Evolutionary conservation across 2,888 invertebrate species (phyloP).

Genomic region (Tetragonula carbonaria): DNA sequence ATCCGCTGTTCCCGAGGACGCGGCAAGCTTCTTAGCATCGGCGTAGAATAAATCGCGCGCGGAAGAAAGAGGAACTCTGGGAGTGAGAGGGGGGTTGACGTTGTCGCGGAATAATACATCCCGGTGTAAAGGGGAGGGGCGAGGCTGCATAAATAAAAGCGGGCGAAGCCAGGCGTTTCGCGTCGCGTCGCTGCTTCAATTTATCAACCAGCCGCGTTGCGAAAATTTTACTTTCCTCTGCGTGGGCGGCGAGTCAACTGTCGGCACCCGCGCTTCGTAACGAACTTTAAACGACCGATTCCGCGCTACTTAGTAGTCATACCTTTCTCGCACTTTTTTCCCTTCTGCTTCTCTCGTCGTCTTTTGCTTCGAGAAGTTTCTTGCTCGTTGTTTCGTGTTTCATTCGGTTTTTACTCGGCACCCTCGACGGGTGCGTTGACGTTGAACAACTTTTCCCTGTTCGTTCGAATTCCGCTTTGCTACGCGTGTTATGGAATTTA

Average conservation of each 20-base stretch:
- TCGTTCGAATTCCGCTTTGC: too few relatives aligned
- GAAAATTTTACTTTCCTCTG: conserved; percentile 45
- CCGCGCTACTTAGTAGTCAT: conserved; percentile 38
- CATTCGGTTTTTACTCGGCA: too few relatives aligned
- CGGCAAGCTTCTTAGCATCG: conserved; percentile 64
- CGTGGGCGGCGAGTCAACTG: conserved; percentile 36
- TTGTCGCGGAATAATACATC: conserved; percentile 72
- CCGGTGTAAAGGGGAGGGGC: conserved; percentile 51
- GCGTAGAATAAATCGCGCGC: conserved; percentile 52
- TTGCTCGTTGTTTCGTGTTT: too few relatives aligned
- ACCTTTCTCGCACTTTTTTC: neutral
- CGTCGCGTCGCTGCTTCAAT: conserved; percentile 61
- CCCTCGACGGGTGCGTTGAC: too few relatives aligned
- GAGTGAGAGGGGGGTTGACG: conserved; percentile 55
- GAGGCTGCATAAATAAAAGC: conserved; percentile 71
- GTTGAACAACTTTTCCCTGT: too few relatives aligned
- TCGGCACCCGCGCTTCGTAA: conserved; percentile 50
- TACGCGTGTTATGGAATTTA: too few relatives aligned
- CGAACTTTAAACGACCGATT: conserved; percentile 70
- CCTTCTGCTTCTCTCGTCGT: neutral
- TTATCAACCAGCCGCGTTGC: conserved; percentile 64
- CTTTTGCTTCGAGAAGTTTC: too few relatives aligned
- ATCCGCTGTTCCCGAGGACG: conserved; percentile 46
- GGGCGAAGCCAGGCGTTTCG: conserved; percentile 26
- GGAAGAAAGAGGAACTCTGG: conserved; percentile 36